These are phyloP conservation scores for Atlantisia rogersi DNA, from an alignment of 2,113 vertebrate genomes.

Conservation along the genomic window DNA sequence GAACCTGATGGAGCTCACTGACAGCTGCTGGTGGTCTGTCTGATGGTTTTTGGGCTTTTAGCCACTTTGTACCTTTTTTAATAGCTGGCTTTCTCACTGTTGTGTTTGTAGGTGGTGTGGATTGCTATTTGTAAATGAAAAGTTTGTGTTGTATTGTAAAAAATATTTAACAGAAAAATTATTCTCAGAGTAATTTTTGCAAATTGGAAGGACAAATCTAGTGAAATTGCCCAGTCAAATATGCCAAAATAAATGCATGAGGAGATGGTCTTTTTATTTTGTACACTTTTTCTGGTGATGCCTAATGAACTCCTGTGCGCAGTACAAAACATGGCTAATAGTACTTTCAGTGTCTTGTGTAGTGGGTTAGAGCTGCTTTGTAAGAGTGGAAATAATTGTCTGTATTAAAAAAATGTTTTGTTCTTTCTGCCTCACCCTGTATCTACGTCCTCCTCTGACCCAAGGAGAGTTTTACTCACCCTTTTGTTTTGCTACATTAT, in stretches of 20 bases:
- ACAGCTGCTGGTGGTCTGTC: neutral
- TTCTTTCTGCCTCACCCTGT: neutral
- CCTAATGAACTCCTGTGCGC: neutral
- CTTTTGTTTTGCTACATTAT: neutral
- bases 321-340: neutral
- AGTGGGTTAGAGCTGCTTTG: neutral
- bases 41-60: neutral
- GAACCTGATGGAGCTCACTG: neutral
- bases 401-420: neutral
- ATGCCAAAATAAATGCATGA: neutral
- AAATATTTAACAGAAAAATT: neutral
- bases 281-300: neutral
- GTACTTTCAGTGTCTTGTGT: neutral
- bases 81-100: neutral
- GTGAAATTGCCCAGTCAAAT: neutral
- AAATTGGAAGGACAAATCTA: neutral
- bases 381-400: neutral
- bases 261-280: neutral
- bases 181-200: neutral
- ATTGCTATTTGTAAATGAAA: neutral
- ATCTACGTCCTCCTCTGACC: neutral
- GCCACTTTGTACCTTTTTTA: neutral
- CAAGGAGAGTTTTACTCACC: neutral
- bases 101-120: neutral
- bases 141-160: neutral